A percentile compares a stretch with the other conserved stretches of the same genome.
Evolutionary conservation across 2,113 vertebrate species (phyloP).

Genomic region (Pterophyllum scalare): DNA sequence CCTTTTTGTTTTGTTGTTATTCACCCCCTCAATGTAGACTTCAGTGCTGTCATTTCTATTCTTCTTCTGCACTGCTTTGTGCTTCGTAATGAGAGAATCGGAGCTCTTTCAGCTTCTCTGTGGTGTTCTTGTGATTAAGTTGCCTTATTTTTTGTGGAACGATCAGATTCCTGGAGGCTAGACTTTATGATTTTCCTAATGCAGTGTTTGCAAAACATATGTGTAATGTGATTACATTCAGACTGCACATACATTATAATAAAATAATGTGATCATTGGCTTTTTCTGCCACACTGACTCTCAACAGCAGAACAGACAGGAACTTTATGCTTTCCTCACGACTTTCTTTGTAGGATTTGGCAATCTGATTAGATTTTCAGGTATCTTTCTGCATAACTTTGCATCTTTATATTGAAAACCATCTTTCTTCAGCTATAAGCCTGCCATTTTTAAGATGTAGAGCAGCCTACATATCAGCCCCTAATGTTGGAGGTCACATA

Average conservation of each 20-base stretch:
- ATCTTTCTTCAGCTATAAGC: not conserved
- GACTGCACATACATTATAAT: not conserved
- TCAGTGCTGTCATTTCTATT: not conserved
- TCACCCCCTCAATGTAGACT: constrained; percentile 9
- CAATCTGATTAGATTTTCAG: constrained; percentile 51
- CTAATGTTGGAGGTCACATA: not conserved
- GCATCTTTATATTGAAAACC: constrained; percentile 43
- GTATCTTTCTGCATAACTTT: constrained; percentile 47
- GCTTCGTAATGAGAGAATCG: constrained; percentile 15
- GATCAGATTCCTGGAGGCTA: not conserved
- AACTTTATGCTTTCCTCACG: not conserved
- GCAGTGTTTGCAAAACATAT: not conserved
- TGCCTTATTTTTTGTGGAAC: not conserved
- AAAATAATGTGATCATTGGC: not conserved
- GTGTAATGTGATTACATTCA: not conserved
- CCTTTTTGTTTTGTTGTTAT: constrained; percentile 1
- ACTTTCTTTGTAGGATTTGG: constrained; percentile 20
- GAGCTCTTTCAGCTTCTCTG: not conserved
- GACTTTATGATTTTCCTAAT: not conserved
- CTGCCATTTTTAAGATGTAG: not conserved
- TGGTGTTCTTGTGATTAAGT: constrained; percentile 11
- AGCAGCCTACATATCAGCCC: not conserved
- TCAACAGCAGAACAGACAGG: constrained; percentile 2
- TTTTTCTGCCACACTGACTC: not conserved
- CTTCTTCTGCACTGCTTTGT: constrained; percentile 23